These are phyloP conservation scores for Lophochroa leadbeateri DNA, from an alignment of 2,113 vertebrate species.

Conservation along the genomic window DNA sequence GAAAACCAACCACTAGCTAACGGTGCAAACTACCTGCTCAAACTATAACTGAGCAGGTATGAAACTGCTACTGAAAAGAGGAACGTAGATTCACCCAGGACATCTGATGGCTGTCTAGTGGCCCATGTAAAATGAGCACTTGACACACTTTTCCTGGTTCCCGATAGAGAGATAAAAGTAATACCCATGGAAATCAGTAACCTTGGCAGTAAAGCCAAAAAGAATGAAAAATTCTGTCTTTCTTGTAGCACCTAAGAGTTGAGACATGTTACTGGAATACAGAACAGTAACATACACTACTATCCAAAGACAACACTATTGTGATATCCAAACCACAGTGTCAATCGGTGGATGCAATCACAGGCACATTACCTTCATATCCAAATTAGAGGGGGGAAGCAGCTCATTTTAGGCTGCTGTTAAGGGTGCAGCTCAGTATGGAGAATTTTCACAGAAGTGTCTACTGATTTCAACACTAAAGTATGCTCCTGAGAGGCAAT, in stretches of 20 bases:
- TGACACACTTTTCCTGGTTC: not conserved
- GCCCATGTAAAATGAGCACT: not conserved
- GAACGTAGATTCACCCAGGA: not conserved
- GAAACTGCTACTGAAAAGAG: not conserved
- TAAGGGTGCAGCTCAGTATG: not conserved
- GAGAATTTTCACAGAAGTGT: not conserved
- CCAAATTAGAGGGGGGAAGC: not conserved
- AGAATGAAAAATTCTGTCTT: not conserved
- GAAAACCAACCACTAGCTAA: not conserved
- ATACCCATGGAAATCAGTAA: not conserved
- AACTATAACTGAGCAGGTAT: not conserved
- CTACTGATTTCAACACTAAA: not conserved
- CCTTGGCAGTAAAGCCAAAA: not conserved
- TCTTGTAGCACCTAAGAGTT: not conserved
- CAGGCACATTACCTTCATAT: not conserved
- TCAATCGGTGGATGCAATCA: not conserved
- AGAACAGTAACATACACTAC: not conserved
- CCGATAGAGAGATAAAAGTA: not conserved
- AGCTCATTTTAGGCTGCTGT: not conserved
- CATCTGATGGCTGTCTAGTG: not conserved
- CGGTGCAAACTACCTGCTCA: not conserved
- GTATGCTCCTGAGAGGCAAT: not conserved
- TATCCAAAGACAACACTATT: not conserved
- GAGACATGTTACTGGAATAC: not conserved
- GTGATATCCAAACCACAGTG: not conserved